Evolutionary conservation across 2,888 invertebrate genomes (phyloP), one percentile per base, ranked within the genome.

Genomic region (Agriopis leucophaearia): DNA sequence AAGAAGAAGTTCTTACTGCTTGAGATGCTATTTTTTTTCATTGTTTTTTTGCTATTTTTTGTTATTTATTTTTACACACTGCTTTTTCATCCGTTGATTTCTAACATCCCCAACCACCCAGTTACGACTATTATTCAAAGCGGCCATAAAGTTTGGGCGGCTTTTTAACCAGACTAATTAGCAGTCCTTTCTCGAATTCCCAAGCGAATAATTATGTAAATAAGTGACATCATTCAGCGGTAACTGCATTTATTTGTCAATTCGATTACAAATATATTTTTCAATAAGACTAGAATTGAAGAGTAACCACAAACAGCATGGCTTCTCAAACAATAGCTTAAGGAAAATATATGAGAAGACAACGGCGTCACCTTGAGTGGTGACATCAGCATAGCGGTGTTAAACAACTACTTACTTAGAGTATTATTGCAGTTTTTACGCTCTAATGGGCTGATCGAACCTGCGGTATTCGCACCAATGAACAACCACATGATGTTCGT

Each of bases 261-360:
- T 58, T 16, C 15, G 40, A 54, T 55, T n/a, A 8, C 47, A 47
- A 47, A 47, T 8, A 47, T 16, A 47, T 47, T 18, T 45, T 27
- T 35, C 27, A 51, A 35, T 51, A 61, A 50, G 65, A 59, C 58
- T 36, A 57, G 45, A 27, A 27, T 27, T 27, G 27, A 27, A 27
- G 27, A 3, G 27, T 27, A 27, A 5, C 27, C 3, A 27, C 27
- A 27, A 3, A 27, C 27, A 27, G 27, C 27, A 27, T 27, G 50
- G 10, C 54, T 62, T 13, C 54, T 69, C 60, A 73, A 74, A 78
- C 77, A 76, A 77, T 77, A 75, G 71, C 67, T 71, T 75, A 70
- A 84, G 82, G 83, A 86, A 85, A 88, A 83, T 70, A 70, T 68
- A 80, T 79, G 80, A 84, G 84, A 87, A 85, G 80, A 79, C 79